phyloP scores from a whole-genome alignment of 2,797 vertebrate species.

The Xenentodon cancila region DNA sequence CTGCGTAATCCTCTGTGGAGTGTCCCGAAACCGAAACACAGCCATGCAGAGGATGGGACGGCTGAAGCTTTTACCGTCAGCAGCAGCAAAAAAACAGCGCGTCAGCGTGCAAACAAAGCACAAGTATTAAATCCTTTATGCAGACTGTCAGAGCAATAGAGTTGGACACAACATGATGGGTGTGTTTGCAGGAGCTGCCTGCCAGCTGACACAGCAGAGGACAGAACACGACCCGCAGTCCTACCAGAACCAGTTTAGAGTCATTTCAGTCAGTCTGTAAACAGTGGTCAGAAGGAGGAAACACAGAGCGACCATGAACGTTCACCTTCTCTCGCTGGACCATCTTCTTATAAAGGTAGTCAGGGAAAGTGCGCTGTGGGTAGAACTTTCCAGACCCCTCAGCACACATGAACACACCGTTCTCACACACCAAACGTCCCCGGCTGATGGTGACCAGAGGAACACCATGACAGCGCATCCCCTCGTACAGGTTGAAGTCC shows the following conservation, averaged over 20 bases:
- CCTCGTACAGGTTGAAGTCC: slow-evolving; percentile 95
- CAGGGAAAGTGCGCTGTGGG: slow-evolving; percentile 93
- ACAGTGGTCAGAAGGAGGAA: neutral
- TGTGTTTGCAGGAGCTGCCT: slow-evolving; percentile 21
- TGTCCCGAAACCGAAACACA: neutral
- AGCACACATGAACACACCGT: slow-evolving; percentile 94
- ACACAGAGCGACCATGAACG: neutral
- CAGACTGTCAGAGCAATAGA: slow-evolving; percentile 35
- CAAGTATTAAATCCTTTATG: slow-evolving; percentile 49
- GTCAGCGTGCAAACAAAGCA: slow-evolving; percentile 29
- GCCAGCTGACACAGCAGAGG: slow-evolving; percentile 36
- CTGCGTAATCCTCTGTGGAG: neutral
- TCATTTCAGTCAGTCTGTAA: neutral
- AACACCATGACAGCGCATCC: slow-evolving; percentile 93
- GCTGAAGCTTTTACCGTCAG: slow-evolving; percentile 28
- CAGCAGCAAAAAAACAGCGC: slow-evolving; percentile 42
- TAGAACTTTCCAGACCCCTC: slow-evolving; percentile 97
- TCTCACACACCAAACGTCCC: slow-evolving; percentile 93
- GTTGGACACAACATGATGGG: slow-evolving; percentile 27
- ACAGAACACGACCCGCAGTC: neutral
- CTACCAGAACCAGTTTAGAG: neutral
- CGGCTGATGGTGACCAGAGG: slow-evolving; percentile 95
- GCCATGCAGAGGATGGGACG: neutral
- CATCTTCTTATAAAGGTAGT: slow-evolving; percentile 97
- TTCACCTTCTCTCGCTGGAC: slow-evolving; percentile 96